Conservation (phyloP, 2,888 invertebrate species). For the Sarcophaga carnaria region DNA sequence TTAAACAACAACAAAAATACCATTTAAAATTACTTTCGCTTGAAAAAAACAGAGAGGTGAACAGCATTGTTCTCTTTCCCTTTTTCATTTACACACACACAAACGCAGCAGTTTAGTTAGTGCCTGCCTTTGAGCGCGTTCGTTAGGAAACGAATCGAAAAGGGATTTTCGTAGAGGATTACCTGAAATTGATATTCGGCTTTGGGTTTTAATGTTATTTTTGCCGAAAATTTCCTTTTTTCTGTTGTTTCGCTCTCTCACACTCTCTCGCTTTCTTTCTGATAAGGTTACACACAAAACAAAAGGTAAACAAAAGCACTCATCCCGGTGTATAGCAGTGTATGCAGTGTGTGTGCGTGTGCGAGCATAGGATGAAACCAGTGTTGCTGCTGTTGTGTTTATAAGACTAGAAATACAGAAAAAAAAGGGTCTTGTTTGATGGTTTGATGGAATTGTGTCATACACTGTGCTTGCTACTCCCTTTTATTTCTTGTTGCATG, state of each 20-base stretch:
- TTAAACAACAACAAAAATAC: constrained; percentile 31
- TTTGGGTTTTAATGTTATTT: constrained; percentile 35
- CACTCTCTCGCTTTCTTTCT: too few relatives aligned
- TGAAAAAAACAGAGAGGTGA: too few relatives aligned
- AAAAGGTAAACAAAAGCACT: not conserved
- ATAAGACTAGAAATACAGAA: not conserved
- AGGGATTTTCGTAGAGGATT: constrained; percentile 67
- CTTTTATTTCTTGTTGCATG: constrained; percentile 35
- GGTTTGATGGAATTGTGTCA: constrained; percentile 60
- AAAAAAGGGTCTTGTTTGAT: constrained; percentile 60
- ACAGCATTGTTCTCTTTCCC: not conserved
- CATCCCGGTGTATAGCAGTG: too few relatives aligned
- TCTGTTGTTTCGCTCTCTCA: too few relatives aligned
- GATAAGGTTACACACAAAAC: not conserved
- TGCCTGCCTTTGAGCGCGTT: constrained; percentile 65
- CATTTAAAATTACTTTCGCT: constrained; percentile 21
- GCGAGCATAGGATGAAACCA: too few relatives aligned
- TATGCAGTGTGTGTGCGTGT: too few relatives aligned
- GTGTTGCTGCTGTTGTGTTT: constrained; percentile 14
- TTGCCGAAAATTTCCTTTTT: not conserved
- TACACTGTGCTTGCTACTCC: constrained; percentile 35
- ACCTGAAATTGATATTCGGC: constrained; percentile 69
- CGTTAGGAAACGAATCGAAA: constrained; percentile 62
- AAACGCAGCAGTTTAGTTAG: constrained; percentile 47
- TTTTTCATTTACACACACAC: not conserved